A percentile compares a stretch with the other conserved stretches of the same genome.
Conservation (phyloP, 2,888 invertebrate species). For the Eledone cirrhosa region DNA sequence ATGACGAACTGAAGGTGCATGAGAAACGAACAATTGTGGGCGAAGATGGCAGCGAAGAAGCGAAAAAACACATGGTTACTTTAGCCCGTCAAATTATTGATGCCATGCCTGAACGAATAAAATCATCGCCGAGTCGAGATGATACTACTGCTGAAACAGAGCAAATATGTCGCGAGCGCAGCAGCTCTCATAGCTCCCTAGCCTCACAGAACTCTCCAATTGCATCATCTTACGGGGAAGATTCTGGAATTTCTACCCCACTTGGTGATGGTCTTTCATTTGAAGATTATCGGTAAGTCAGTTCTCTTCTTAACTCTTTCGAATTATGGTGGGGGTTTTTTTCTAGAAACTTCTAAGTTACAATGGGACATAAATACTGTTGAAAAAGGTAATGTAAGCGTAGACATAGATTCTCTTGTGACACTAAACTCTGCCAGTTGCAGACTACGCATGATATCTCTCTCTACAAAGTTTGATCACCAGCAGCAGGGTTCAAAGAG, state of each 20-base stretch:
- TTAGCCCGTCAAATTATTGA: constrained; percentile 98
- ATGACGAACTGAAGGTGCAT: constrained; percentile 50
- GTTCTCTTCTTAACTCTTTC: too few species aligned
- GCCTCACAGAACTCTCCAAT: constrained; percentile 57
- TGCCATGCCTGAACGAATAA: constrained; percentile 96
- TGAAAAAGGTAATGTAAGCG: too few species aligned
- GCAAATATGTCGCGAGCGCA: constrained; percentile 64
- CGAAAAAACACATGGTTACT: constrained; percentile 70
- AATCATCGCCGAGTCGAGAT: constrained; percentile 72
- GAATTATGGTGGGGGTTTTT: too few species aligned
- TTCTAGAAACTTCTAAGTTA: too few species aligned
- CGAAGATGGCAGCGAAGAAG: constrained; percentile 40
- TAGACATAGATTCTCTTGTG: too few species aligned
- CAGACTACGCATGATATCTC: too few species aligned
- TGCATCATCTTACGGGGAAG: constrained; percentile 66
- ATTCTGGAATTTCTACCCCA: constrained; percentile 65
- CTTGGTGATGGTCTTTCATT: constrained; percentile 62
- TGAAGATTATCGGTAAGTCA: constrained; percentile 61
- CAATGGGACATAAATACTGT: too few species aligned
- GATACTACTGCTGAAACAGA: constrained; percentile 46
- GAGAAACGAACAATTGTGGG: constrained; percentile 28
- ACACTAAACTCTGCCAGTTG: too few species aligned
- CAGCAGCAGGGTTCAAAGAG: too few species aligned
- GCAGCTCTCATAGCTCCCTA: constrained; percentile 78
- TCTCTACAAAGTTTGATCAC: too few species aligned